These are phyloP conservation scores for Penaeus monodon DNA, from an alignment of 2,888 invertebrate species.

Conservation along the genomic window DNA sequence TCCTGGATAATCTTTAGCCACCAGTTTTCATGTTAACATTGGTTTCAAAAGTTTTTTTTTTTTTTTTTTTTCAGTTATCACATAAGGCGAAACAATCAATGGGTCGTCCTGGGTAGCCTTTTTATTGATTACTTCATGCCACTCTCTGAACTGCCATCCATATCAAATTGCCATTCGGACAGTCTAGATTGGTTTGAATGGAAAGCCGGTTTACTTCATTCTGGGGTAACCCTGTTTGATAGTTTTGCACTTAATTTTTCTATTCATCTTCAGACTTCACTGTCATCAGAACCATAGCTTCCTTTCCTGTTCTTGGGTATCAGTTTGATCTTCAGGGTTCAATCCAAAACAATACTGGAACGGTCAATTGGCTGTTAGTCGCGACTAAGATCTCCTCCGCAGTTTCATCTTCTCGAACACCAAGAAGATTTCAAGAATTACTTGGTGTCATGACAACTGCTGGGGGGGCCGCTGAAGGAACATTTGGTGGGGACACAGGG, in stretches of 20 bases:
- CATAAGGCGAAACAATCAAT: slow-evolving; percentile 95
- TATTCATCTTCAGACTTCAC: slow-evolving; percentile 37
- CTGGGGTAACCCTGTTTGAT: slow-evolving; percentile 69
- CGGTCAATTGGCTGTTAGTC: slow-evolving; percentile 79
- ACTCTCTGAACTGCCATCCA: slow-evolving; percentile 82
- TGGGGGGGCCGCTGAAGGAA: slow-evolving; percentile 24
- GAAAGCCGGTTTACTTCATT: slow-evolving; percentile 76
- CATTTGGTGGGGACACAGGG: slow-evolving; percentile 40
- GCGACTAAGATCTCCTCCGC: slow-evolving; percentile 77
- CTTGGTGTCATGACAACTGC: slow-evolving; percentile 36
- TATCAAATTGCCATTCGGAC: slow-evolving; percentile 73
- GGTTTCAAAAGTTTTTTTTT: slow-evolving; percentile 76
- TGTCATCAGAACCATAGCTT: slow-evolving; percentile 37
- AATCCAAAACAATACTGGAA: slow-evolving; percentile 72
- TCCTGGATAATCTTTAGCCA: slow-evolving; percentile 32
- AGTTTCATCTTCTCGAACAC: slow-evolving; percentile 68
- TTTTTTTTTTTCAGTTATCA: no score
- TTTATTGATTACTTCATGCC: slow-evolving; percentile 87
- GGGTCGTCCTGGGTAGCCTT: slow-evolving; percentile 83
- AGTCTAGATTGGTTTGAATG: slow-evolving; percentile 69
- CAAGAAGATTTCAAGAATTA: slow-evolving; percentile 61
- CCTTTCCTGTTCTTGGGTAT: slow-evolving; percentile 65
- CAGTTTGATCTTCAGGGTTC: slow-evolving; percentile 47
- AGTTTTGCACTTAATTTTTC: slow-evolving; percentile 42
- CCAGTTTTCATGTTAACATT: slow-evolving; percentile 48